A percentile compares a stretch with the other conserved stretches of the same genome.
Evolutionary conservation across 2,888 invertebrate genomes (phyloP).

Genomic region (Lepidocyrtoides sp.): DNA sequence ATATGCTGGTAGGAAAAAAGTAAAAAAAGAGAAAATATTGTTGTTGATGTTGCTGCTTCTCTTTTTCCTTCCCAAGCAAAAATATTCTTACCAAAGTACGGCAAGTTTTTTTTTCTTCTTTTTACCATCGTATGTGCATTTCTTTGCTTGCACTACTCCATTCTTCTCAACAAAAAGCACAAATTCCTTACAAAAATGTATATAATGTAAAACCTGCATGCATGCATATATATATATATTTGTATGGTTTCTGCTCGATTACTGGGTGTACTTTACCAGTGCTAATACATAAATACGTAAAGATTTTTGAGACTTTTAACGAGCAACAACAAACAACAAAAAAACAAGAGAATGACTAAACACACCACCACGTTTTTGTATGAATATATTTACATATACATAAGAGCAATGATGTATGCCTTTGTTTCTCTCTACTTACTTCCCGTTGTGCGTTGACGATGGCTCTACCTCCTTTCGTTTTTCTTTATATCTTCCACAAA

Average conservation of each 20-base stretch:
- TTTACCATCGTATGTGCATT: no score
- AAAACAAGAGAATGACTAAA: constrained; percentile 6
- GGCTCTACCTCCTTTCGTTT: constrained; percentile 39
- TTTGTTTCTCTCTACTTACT: constrained; percentile 15
- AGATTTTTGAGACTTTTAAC: constrained; percentile 18
- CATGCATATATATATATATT: neutral
- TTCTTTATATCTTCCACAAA: constrained; percentile 41
- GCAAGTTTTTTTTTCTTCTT: neutral
- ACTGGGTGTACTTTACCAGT: neutral
- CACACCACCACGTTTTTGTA: neutral
- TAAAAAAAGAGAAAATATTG: constrained; percentile 37
- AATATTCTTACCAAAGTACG: constrained; percentile 18
- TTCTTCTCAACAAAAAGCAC: neutral
- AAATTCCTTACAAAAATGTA: neutral
- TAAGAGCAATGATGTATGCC: constrained; percentile 39
- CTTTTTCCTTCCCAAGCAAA: neutral
- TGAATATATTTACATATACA: constrained; percentile 36
- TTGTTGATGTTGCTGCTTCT: constrained; percentile 1
- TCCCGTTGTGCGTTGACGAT: constrained; percentile 51
- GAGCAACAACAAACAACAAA: constrained; percentile 23
- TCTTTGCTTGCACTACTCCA: neutral
- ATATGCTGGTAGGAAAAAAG: constrained; percentile 16
- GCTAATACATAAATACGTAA: neutral
- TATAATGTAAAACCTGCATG: neutral
- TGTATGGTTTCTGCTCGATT: neutral